A percentile compares a stretch with the other conserved stretches of the same genome.
Evolutionary conservation across 2,113 vertebrate genomes (phyloP).

Genomic region (Octodon degus): DNA sequence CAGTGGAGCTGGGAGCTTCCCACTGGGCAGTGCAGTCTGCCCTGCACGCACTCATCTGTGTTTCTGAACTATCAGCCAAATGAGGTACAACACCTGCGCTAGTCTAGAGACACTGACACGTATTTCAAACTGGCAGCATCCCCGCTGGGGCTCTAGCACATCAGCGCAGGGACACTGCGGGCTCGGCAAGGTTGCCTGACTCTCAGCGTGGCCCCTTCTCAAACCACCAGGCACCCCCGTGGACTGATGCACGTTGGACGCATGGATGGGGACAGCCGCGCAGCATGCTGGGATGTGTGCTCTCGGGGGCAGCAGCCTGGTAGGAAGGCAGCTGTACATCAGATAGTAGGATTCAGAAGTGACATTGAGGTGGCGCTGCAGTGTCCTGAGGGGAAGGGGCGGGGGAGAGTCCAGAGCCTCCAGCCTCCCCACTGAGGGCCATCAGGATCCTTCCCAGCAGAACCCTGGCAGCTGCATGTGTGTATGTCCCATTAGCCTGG

Average conservation of each 20-base stretch:
- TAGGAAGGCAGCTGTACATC: not conserved
- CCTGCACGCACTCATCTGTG: not conserved
- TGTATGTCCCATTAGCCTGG: slow-evolving; percentile 65
- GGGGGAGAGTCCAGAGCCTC: not conserved
- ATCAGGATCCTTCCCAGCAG: not conserved
- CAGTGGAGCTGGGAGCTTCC: not conserved
- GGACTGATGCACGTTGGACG: fast-evolving
- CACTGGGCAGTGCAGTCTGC: not conserved
- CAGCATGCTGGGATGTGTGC: too few species aligned
- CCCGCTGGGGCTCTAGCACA: not conserved
- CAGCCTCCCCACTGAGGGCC: not conserved
- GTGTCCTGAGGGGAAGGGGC: not conserved
- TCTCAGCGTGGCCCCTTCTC: not conserved
- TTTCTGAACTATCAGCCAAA: not conserved
- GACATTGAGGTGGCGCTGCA: not conserved
- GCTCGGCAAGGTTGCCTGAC: not conserved
- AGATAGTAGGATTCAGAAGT: not conserved
- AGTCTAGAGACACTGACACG: fast-evolving
- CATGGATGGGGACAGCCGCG: too few species aligned
- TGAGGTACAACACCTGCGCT: fast-evolving
- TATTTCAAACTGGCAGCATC: fast-evolving
- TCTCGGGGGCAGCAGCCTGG: not conserved
- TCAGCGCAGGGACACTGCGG: fast-evolving
- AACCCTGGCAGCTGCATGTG: slow-evolving; percentile 44
- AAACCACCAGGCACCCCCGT: fast-evolving